phyloP scores from a whole-genome alignment of 2,888 invertebrate genomes.

The Hecatera dysodea region DNA sequence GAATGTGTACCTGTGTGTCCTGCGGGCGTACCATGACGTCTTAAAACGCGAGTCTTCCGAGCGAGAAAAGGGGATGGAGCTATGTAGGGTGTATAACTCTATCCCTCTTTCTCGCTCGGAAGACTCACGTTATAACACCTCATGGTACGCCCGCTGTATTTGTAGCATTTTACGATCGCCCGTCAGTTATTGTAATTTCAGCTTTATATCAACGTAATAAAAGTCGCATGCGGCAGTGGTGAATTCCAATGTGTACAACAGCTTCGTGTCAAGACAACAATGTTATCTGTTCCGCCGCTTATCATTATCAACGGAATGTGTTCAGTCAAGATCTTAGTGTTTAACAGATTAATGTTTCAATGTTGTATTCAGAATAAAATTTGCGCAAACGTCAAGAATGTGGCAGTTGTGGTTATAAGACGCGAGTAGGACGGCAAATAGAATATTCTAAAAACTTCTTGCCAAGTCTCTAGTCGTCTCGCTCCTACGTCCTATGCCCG shows the following conservation, averaged over 20 bases:
- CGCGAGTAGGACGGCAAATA: slow-evolving; percentile 6
- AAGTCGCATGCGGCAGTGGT: slow-evolving; percentile 4
- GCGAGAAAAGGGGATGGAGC: no score
- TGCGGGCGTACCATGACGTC: no score
- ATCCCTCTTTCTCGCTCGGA: no score
- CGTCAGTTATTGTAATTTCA: slow-evolving; percentile 19
- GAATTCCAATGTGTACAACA: not conserved
- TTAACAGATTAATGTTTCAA: slow-evolving; percentile 30
- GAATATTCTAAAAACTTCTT: not conserved
- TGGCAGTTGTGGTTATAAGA: not conserved
- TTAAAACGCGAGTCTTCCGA: no score
- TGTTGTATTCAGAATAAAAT: slow-evolving; percentile 43
- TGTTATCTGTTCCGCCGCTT: slow-evolving; percentile 12
- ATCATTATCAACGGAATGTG: slow-evolving; percentile 4
- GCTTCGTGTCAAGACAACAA: slow-evolving; percentile 19
- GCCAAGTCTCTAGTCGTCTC: not conserved
- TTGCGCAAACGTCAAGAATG: not conserved
- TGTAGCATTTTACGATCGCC: not conserved
- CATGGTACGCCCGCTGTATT: no score
- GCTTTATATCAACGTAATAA: not conserved
- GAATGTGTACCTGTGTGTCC: slow-evolving; percentile 25
- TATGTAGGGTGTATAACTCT: no score
- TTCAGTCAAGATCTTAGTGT: slow-evolving; percentile 32
- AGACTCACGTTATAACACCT: no score
- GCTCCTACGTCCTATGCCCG: slow-evolving; percentile 20